Conservation (phyloP, 2,797 vertebrate species). For the Cossypha niveicapilla region DNA sequence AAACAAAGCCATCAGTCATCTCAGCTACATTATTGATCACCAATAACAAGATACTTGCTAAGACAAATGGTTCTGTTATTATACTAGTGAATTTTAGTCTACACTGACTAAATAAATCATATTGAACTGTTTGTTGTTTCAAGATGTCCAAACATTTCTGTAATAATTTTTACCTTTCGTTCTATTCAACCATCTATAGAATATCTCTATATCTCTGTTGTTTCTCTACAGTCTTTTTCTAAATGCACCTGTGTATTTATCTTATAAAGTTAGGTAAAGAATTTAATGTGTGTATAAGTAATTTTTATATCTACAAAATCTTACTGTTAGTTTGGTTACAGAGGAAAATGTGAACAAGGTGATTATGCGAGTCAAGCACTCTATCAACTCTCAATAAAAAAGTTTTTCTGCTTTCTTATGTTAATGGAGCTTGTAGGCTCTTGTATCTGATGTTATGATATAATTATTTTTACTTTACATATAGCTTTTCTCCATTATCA, state of each 20-base stretch:
- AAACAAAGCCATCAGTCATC: conserved; percentile 82
- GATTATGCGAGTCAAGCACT: neutral
- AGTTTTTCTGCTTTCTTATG: neutral
- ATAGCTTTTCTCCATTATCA: neutral
- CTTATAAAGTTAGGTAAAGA: neutral
- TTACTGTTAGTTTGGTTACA: neutral
- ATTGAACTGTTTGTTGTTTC: conserved; percentile 68
- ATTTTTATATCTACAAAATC: neutral
- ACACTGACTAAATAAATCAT: conserved; percentile 72
- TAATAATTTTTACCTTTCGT: conserved; percentile 49
- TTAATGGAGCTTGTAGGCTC: neutral
- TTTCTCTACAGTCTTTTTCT: neutral
- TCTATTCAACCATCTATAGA: neutral
- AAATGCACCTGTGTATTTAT: neutral
- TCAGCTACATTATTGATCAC: conserved; percentile 80
- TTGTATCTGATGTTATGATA: neutral
- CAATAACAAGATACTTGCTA: conserved; percentile 80
- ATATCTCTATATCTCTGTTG: neutral
- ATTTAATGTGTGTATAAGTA: neutral
- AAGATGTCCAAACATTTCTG: conserved; percentile 59
- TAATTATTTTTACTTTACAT: neutral
- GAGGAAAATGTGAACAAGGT: neutral
- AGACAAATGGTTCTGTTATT: conserved; percentile 80
- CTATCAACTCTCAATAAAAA: neutral
- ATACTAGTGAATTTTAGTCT: conserved; percentile 71